A percentile compares a stretch with the other conserved stretches of the same genome.
phyloP scores from a whole-genome alignment of 2,888 invertebrate genomes.

The Ceraclea dissimilis region DNA sequence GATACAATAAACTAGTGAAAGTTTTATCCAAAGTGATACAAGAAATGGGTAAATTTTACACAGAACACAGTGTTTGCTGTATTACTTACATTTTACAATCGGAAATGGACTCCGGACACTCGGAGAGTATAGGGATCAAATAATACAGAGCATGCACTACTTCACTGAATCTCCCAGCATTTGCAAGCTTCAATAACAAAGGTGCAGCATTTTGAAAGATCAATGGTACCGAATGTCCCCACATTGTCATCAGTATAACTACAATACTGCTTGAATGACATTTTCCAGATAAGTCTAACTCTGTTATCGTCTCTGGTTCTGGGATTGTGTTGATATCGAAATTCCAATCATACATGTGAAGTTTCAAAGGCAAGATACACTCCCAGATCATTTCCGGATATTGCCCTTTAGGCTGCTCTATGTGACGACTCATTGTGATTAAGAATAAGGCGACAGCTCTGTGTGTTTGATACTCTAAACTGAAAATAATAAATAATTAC shows the following conservation, averaged over 20 bases:
- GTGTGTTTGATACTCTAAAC: constrained; percentile 33
- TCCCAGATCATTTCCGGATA: constrained; percentile 36
- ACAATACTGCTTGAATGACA: constrained; percentile 17
- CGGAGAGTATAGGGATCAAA: constrained; percentile 36
- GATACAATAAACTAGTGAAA: too few species aligned
- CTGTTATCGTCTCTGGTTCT: constrained; percentile 13
- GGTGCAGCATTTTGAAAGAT: constrained; percentile 36
- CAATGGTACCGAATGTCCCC: constrained; percentile 42
- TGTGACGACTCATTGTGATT: constrained; percentile 10
- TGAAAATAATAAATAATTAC: constrained; percentile 27
- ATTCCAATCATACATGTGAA: constrained; percentile 37
- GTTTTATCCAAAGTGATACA: too few species aligned
- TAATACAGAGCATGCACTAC: constrained; percentile 37
- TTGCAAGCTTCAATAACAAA: constrained; percentile 32
- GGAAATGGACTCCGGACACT: constrained; percentile 39
- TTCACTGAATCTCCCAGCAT: constrained; percentile 30
- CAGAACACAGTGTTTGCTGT: too few species aligned
- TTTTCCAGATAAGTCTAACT: constrained; percentile 22
- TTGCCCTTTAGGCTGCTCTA: constrained; percentile 11
- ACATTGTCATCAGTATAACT: constrained; percentile 35
- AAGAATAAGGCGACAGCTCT: constrained; percentile 21
- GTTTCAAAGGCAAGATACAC: constrained; percentile 32
- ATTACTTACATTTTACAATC: constrained; percentile 26
- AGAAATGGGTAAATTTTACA: too few species aligned
- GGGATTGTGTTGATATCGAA: constrained; percentile 10